Percentiles rank a stretch among this genome's conserved stretches.
These are phyloP conservation scores for Lates japonicus DNA, from an alignment of 2,797 vertebrate genomes.

Conservation along the genomic window DNA sequence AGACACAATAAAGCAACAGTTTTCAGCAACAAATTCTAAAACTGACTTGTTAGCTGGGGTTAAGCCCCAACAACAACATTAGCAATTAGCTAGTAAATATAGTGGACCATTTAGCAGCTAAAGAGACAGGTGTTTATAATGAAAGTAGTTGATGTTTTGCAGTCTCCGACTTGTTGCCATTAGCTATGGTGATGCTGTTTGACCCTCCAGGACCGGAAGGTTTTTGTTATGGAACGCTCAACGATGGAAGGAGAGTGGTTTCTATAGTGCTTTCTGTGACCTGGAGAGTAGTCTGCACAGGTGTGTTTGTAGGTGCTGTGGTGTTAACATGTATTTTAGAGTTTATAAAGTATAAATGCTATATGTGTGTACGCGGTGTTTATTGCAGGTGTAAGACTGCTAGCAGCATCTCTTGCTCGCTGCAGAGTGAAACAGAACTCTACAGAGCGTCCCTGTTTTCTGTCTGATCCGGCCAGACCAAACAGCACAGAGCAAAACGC, in stretches of 20 bases:
- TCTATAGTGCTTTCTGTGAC: conserved; percentile 88
- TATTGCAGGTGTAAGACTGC: conserved; percentile 87
- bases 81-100: not conserved
- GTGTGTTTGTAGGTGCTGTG: conserved; percentile 72
- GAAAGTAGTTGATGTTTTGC: conserved; percentile 37
- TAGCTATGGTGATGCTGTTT: conserved; percentile 95
- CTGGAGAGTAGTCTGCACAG: conserved; percentile 88
- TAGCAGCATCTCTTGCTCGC: conserved; percentile 93
- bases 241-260: conserved; percentile 67
- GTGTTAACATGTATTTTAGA: not conserved
- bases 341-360: not conserved
- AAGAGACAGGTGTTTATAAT: not conserved
- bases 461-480: conserved; percentile 88
- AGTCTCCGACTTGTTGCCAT: conserved; percentile 90
- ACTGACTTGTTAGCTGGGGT: not conserved
- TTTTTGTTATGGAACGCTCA: conserved; percentile 83
- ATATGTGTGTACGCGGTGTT: conserved; percentile 2
- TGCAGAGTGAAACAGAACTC: conserved; percentile 90
- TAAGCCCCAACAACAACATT: not conserved
- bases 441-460: conserved; percentile 87
- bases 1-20: not conserved
- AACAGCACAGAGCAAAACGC: conserved; percentile 85
- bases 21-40: not conserved
- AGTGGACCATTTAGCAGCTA: not conserved
- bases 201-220: conserved; percentile 92